Evolutionary conservation across 2,113 vertebrate genomes (phyloP).

Genomic region (Hippocampus abdominalis): DNA sequence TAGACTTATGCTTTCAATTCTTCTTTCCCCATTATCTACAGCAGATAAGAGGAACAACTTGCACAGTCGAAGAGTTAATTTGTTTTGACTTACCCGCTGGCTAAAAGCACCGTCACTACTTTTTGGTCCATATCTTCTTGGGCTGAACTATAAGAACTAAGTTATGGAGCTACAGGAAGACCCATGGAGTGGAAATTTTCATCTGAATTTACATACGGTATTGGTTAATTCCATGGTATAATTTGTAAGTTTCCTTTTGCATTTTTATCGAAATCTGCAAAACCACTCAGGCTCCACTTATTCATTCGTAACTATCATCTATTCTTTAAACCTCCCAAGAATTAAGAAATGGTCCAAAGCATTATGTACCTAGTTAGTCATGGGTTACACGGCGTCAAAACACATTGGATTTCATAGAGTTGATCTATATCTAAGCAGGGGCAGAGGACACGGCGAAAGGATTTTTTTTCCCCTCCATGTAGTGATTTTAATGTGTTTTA

Average conservation of each 20-base stretch:
- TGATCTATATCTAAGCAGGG: neutral
- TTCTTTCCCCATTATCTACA: too few relatives aligned
- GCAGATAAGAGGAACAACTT: neutral
- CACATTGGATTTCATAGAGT: neutral
- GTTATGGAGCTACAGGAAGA: neutral
- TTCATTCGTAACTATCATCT: neutral
- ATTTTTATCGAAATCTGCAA: neutral
- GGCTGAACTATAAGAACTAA: neutral
- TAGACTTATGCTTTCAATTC: too few relatives aligned
- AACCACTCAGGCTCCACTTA: neutral
- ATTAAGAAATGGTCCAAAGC: neutral
- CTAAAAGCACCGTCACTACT: neutral
- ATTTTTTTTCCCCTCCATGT: neutral
- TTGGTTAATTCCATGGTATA: neutral
- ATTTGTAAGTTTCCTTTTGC: neutral
- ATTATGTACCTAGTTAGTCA: too few relatives aligned
- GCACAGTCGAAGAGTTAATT: neutral
- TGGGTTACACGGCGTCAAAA: neutral
- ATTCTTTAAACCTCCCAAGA: neutral
- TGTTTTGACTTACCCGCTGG: neutral
- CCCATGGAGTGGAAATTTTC: neutral
- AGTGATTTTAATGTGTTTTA: constrained; percentile 8
- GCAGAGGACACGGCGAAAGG: neutral
- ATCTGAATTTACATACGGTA: neutral
- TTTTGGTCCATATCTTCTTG: neutral